Base-by-base conservation (phyloP, 2,888 invertebrate species). In the Harpalus rufipes region DNA sequence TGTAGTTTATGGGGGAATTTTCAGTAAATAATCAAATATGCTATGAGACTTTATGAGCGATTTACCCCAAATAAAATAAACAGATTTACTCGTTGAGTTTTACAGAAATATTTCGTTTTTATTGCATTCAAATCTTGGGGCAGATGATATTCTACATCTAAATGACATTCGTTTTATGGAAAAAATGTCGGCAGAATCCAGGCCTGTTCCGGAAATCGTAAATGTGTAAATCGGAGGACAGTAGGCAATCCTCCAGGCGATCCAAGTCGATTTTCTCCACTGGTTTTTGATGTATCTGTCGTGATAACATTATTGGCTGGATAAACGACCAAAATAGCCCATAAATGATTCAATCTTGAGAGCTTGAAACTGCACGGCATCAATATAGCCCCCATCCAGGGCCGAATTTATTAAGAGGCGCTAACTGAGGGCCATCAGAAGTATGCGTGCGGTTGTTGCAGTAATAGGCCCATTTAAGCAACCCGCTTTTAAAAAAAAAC, bases 341-440 rank as follows among this genome's bases (percentile, higher is more conserved):
- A 65, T 81, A 61, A 63, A 61, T 81, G 81, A 81, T 81, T 81
- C 81, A 81, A 65, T 81, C 81, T 81, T 81, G 78, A 78, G 78
- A 78, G 58, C 16, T 39, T 78, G 78, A 78, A 58, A 78, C 78
- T 58, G 78, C 58, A 44, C 51, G 56, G 56, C 51, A 68, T 68
- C 68, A 68, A 14, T 68, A 68, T 41, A 41, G n/a, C n/a, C 41
- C 39, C 1, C 18, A 41, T 6, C 14, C 16, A 68, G 41, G 41
- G 39, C 39, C 68, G 7, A 41, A 32, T 5, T 32, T 32, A 32
- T 32, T 32, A 32, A 32, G 32, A 21, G 21, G 21, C 21, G 21
- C 21, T 21, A 21, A 21, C 21, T 21, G 21, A 32, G 5, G 32
- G 32, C 32, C 32, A 2, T 32, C 32, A 32, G 32, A 25, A 25